Percentiles rank a stretch among this genome's conserved stretches.
phyloP scores from a whole-genome alignment of 2,888 invertebrate species.

The Catocala nupta region DNA sequence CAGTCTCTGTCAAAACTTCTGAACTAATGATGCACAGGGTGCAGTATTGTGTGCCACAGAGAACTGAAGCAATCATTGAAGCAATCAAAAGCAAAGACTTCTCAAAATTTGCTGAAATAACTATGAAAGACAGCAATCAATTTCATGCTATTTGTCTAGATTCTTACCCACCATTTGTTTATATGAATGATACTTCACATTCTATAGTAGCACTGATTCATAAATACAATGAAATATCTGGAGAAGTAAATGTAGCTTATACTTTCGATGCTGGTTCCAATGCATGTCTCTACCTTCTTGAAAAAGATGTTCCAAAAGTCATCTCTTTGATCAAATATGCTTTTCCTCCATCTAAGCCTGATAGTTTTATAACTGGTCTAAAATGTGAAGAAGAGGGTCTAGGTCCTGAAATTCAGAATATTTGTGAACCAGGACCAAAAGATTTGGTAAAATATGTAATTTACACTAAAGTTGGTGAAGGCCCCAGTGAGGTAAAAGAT shows the following conservation, averaged over 20 bases:
- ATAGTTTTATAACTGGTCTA: conserved; percentile 72
- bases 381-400: conserved; percentile 39
- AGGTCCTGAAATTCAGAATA: conserved; percentile 56
- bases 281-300: conserved; percentile 95
- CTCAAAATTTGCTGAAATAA: conserved; percentile 94
- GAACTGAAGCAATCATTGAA: conserved; percentile 85
- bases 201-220: conserved; percentile 93
- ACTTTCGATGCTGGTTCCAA: conserved; percentile 99
- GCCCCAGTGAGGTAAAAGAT: conserved; percentile 88
- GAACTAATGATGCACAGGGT: conserved; percentile 92
- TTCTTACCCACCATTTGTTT: conserved; percentile 97
- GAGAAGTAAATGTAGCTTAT: conserved; percentile 93
- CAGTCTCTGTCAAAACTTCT: conserved; percentile 92
- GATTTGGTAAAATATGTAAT: conserved; percentile 94
- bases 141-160: conserved; percentile 98
- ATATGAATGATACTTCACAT: conserved; percentile 96
- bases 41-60: conserved; percentile 90
- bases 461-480: conserved; percentile 93
- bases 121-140: conserved; percentile 99
- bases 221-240: conserved; percentile 91
- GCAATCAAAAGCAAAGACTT: conserved; percentile 92
- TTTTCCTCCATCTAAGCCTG: conserved; percentile 89
- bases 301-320: conserved; percentile 91
- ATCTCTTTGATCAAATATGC: conserved; percentile 89
- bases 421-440: conserved; percentile 68